Percentiles rank a stretch among this genome's conserved stretches.
Conservation (phyloP, 1,140 invertebrate species). For the Bombus consobrinus region DNA sequence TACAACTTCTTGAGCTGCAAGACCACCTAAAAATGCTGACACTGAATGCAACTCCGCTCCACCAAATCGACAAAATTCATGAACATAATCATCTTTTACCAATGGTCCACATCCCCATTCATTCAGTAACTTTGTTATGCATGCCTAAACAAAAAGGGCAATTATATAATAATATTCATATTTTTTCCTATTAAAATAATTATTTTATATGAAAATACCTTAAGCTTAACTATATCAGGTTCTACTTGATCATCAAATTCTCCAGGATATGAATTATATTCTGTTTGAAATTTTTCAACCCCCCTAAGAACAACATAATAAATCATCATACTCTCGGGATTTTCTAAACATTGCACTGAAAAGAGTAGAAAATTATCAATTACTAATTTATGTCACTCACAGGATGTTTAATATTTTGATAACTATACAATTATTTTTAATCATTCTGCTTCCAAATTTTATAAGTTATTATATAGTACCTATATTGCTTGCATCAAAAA, state of each 20-base stretch:
- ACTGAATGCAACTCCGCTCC: conserved; percentile 97
- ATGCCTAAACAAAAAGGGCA: conserved; percentile 82
- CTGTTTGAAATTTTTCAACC: conserved; percentile 93
- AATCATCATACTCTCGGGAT: conserved; percentile 93
- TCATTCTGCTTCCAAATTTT: background rate
- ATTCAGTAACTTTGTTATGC: conserved; percentile 90
- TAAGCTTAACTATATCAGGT: conserved; percentile 93
- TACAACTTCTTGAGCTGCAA: conserved; percentile 97
- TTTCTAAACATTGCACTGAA: conserved; percentile 86
- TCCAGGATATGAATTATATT: conserved; percentile 96
- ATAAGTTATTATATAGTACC: conserved; percentile 76
- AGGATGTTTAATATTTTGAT: background rate
- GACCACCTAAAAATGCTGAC: conserved; percentile 96
- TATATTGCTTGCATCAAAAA: conserved; percentile 83
- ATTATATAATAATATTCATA: background rate
- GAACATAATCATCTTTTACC: conserved; percentile 96
- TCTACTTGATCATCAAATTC: conserved; percentile 94
- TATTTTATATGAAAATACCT: conserved; percentile 82
- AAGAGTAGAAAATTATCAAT: conserved; percentile 29
- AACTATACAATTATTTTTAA: background rate
- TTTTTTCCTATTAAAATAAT: background rate
- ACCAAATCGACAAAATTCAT: conserved; percentile 97
- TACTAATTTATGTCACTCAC: background rate
- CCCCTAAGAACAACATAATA: conserved; percentile 96
- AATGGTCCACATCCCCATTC: conserved; percentile 92